These are phyloP conservation scores for Gymnoscopelus braueri DNA, from an alignment of 2,797 vertebrate genomes.

Conservation along the genomic window DNA sequence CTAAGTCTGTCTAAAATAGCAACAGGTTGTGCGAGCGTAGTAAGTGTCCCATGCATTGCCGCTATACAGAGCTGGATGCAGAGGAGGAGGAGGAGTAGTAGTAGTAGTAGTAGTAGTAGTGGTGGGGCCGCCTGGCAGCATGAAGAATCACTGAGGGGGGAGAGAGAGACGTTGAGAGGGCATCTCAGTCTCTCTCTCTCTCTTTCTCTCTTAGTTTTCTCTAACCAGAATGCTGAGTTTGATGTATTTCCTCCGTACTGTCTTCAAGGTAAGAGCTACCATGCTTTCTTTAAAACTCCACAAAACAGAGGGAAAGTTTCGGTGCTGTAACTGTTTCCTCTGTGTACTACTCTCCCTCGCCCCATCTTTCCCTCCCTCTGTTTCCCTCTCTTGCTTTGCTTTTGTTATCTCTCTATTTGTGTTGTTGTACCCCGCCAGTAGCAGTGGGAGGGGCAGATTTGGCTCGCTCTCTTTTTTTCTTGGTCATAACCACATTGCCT, in stretches of 20 bases:
- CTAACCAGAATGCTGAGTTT: constrained; percentile 81
- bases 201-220: background rate
- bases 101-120: background rate
- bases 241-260: constrained; percentile 85
- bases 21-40: constrained; percentile 79
- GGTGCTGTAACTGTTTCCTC: background rate
- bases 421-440: background rate
- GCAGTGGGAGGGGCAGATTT: background rate
- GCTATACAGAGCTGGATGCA: constrained; percentile 49
- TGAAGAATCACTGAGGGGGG: background rate
- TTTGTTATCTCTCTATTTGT: background rate
- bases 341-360: constrained; percentile 3
- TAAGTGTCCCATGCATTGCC: constrained; percentile 73
- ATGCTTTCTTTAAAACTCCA: background rate
- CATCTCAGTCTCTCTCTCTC: constrained; percentile 21
- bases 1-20: constrained; percentile 86
- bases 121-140: too few relatives aligned
- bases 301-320: background rate
- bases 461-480: background rate
- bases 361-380: background rate
- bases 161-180: constrained; percentile 55
- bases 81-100: constrained; percentile 10
- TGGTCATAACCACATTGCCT: background rate
- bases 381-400: background rate
- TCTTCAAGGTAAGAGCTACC: constrained; percentile 86